Evolutionary conservation across 2,113 vertebrate genomes (phyloP).

Genomic region (Heptranchias perlo): DNA sequence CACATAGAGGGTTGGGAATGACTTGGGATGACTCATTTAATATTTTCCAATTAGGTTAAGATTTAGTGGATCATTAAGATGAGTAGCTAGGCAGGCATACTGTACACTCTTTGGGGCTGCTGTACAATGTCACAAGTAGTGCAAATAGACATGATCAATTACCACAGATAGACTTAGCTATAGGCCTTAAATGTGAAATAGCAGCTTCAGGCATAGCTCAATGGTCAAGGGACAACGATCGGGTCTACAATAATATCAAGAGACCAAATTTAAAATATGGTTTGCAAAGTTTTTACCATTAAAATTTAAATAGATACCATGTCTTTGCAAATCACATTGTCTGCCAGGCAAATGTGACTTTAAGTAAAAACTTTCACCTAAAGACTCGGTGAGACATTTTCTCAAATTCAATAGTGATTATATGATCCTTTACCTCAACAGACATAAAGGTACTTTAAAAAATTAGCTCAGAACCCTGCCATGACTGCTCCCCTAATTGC

Average conservation of each 20-base stretch:
- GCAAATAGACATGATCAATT: constrained; percentile 52
- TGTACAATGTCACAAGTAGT: constrained; percentile 50
- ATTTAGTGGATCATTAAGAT: constrained; percentile 56
- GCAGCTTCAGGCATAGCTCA: constrained; percentile 47
- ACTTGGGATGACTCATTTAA: constrained; percentile 57
- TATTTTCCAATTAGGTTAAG: constrained; percentile 61
- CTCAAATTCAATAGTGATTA: constrained; percentile 51
- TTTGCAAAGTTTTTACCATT: constrained; percentile 44
- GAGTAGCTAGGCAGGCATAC: constrained; percentile 49
- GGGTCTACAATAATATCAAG: constrained; percentile 45
- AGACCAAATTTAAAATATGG: constrained; percentile 41
- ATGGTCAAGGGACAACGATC: constrained; percentile 42
- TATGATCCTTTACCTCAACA: constrained; percentile 43
- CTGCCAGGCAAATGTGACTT: constrained; percentile 24
- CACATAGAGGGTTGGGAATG: constrained; percentile 23
- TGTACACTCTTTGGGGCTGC: constrained; percentile 51
- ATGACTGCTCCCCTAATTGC: constrained; percentile 63
- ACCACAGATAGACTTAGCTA: constrained; percentile 46
- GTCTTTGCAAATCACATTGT: constrained; percentile 1
- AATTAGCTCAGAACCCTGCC: constrained; percentile 53
- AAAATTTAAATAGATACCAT: constrained; percentile 42
- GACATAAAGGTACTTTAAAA: constrained; percentile 46
- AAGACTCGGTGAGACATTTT: constrained; percentile 41
- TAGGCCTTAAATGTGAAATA: constrained; percentile 53
- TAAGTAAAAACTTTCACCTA: constrained; percentile 42